phyloP scores from a whole-genome alignment of 2,113 vertebrate genomes.

The Phalacrocorax carbo region DNA sequence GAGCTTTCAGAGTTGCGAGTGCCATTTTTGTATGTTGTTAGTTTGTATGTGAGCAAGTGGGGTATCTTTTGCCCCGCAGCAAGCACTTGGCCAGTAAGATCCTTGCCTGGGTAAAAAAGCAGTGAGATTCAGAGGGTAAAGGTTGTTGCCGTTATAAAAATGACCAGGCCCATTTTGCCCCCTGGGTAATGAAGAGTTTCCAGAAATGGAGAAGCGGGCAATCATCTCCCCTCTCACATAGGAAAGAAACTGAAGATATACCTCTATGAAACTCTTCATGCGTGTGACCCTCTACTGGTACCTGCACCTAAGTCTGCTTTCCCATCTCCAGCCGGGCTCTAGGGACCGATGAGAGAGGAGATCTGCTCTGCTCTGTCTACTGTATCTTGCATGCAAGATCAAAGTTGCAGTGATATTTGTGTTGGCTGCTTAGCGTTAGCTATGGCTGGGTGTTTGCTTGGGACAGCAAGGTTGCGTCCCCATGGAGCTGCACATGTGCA shows the following conservation, averaged over 20 bases:
- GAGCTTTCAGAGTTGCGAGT: background rate
- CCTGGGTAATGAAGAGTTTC: background rate
- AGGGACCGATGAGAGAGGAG: background rate
- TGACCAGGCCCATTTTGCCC: background rate
- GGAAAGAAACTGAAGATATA: background rate
- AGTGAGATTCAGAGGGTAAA: background rate
- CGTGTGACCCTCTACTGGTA: background rate
- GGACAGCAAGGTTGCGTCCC: background rate
- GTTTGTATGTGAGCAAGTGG: background rate
- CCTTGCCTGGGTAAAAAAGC: background rate
- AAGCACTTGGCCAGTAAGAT: accelerated
- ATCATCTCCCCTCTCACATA: background rate
- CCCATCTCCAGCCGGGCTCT: accelerated
- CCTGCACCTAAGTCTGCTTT: background rate
- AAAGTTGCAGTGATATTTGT: background rate
- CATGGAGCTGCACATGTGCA: background rate
- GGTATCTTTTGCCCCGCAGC: background rate
- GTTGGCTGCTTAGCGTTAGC: background rate
- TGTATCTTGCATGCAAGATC: background rate
- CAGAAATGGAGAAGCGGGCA: background rate
- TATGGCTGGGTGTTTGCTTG: background rate
- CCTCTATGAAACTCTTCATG: background rate
- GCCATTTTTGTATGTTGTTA: background rate
- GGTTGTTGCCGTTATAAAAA: background rate
- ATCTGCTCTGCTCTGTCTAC: background rate